Conservation (phyloP, 1,140 invertebrate genomes). For the Steinernema feltiae region DNA sequence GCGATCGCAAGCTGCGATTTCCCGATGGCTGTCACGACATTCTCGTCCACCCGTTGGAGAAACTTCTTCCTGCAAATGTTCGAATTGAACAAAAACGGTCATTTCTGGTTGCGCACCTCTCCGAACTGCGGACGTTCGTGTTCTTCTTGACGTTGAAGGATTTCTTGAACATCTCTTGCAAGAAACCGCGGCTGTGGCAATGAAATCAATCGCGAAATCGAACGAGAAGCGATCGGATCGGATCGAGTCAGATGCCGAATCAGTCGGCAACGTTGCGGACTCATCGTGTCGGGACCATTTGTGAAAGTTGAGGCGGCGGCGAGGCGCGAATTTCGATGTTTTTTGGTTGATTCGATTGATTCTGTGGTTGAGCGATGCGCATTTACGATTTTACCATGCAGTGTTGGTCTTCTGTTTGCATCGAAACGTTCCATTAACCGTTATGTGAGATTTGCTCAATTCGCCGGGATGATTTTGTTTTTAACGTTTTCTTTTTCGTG, state of each 20-base stretch:
- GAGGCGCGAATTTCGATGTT: background rate
- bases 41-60: conserved; percentile 10
- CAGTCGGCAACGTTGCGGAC: no score
- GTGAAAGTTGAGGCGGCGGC: background rate
- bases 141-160: conserved; percentile 40
- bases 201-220: no score
- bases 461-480: no score
- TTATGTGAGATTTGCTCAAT: no score
- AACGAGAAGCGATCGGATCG: no score
- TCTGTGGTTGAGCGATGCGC: no score
- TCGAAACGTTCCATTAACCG: no score
- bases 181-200: no score
- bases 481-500: no score
- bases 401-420: no score
- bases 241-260: conserved; percentile 6
- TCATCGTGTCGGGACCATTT: background rate
- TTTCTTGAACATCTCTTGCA: conserved; percentile 42
- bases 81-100: background rate
- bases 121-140: conserved; percentile 34
- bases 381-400: no score
- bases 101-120: conserved; percentile 25
- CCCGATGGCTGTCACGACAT: background rate
- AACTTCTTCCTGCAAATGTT: conserved; percentile 28
- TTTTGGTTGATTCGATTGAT: background rate
- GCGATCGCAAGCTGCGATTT: conserved; percentile 31